Base-by-base conservation (phyloP, 2,797 vertebrate species). In the Coracias cyanogaster region DNA sequence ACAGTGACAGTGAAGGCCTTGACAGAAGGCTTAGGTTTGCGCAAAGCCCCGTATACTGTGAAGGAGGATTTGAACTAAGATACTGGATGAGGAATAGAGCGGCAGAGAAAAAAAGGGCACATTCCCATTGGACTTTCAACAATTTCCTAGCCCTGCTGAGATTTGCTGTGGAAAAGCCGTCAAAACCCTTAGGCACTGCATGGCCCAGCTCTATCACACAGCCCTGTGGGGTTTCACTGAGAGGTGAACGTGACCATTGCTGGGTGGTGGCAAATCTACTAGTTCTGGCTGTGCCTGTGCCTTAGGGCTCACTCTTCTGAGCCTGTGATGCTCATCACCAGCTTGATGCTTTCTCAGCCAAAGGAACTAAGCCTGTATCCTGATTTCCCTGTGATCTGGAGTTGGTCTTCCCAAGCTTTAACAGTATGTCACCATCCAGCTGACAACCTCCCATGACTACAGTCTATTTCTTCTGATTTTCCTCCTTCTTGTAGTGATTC, bases 31-130 rank as follows among this genome's bases (percentile, higher is more conserved):
- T 58, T 46, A 35, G 29, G n/a, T 52, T 83, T 67, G n/a, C 1
- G 0, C 31, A 64, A 86, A 72, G 33, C 31, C 64, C 22, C 0
- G 0, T 0, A 0, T 79, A 55, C 60, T 18, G 20, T n/a, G 57
- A 60, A 60, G 43, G 45, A 87, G 14, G 33, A 46, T 83, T 62
- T 94, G 55, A 91, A 37, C 64, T 19, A 13, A 45, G 39, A 43
- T 72, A 66, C 37, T 49, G 66, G 31, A 37, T 20, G 8, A 17
- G 20, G 21, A 31, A 6, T 0, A 0, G 28, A 70, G 67, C 0
- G 0, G 45, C 52, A 81, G 31, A 89, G 33, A 15, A 41, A 28
- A 28, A 1, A 0, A 66, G 14, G 15, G 3, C 11, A 2, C 35
- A 11, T 82, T 89, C 33, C 45, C 21, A 4, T 6, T 26, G 19